Evolutionary conservation across 1,140 invertebrate species (phyloP).

Genomic region (Lordiphosa stackelbergi): DNA sequence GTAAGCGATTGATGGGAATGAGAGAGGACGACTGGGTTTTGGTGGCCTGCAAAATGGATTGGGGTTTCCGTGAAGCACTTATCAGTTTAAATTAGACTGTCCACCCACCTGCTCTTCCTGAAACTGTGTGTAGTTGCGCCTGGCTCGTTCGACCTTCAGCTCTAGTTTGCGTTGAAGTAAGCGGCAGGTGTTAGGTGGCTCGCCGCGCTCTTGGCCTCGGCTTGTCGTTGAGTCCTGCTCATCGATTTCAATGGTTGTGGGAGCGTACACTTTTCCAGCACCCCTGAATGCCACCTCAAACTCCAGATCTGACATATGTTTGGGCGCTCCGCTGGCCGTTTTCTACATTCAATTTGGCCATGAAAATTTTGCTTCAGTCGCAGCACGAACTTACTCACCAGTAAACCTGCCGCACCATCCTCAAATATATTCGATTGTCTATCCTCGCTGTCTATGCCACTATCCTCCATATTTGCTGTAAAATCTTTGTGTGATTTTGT

Average conservation of each 20-base stretch:
- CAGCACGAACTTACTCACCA: constrained; percentile 38
- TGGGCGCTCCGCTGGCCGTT: constrained; percentile 64
- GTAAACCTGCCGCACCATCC: constrained; percentile 57
- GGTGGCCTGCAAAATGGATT: constrained; percentile 37
- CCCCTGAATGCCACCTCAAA: constrained; percentile 70
- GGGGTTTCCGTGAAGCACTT: background rate
- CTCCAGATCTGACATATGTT: constrained; percentile 68
- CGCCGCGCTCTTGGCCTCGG: constrained; percentile 35
- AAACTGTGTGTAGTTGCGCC: constrained; percentile 71
- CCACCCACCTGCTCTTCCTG: constrained; percentile 64
- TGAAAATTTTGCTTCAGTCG: constrained; percentile 19
- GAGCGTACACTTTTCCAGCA: constrained; percentile 63
- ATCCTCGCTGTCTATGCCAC: constrained; percentile 75
- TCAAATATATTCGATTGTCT: constrained; percentile 66
- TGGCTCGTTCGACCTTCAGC: constrained; percentile 75
- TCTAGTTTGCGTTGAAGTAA: constrained; percentile 75
- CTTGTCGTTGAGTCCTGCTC: constrained; percentile 35
- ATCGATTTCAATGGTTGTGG: constrained; percentile 68
- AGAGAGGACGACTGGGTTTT: constrained; percentile 71
- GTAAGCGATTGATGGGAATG: constrained; percentile 72
- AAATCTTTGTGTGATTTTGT: constrained; percentile 2
- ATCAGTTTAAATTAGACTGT: background rate
- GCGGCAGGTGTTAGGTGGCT: constrained; percentile 75
- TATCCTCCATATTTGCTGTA: constrained; percentile 58
- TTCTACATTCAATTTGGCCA: constrained; percentile 45